Base-by-base conservation (phyloP, 2,113 vertebrate species). In the Cettia cetti region DNA sequence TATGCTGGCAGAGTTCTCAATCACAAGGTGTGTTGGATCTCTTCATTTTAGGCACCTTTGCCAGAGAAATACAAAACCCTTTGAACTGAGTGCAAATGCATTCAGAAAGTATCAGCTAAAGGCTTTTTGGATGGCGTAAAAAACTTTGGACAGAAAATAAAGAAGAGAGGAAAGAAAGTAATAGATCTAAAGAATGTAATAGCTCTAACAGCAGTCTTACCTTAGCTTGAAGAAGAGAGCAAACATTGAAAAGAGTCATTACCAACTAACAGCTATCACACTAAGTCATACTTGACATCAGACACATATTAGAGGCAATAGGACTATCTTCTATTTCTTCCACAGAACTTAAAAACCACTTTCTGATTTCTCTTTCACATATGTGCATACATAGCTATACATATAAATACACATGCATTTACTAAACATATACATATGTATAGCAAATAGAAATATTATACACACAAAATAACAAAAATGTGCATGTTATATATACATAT, bases 21-120 rank as follows among this genome's bases (percentile, higher is more conserved):
- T 59, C 91, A 91, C 90, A 95, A 84, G 83, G 83, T 88, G 69
- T 40, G 35, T 37, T 93, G 65, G 65, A 84, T 45, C 57, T 78
- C 53, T 63, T 82, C 47, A 53, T 85, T 92, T 84, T 39, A 88
- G 57, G 78, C 65, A 84, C 61, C 61, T 23, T 17, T 82, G 84
- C 82, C 90, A 97, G 76, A 59, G 45, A 92, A 83, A 77, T 13
- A 61, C 39, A 64, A 77, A 91, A 86, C 19, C 63, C 28, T 81
- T 69, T 70, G 44, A 74, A 40, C 35, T 27, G 40, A 44, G 27
- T 21, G 13, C 16, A 39, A 92, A 86, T 6, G 17, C 44, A 82
- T 71, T 89, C 65, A 66, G n/a, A 83, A 90, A 47, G 30, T 44
- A 86, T 23, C 75, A 27, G 64, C 35, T 64, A 54, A 54, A 89